These are phyloP conservation scores for Tychaedon coryphoeus DNA, from an alignment of 2,113 vertebrate genomes.

Conservation along the genomic window DNA sequence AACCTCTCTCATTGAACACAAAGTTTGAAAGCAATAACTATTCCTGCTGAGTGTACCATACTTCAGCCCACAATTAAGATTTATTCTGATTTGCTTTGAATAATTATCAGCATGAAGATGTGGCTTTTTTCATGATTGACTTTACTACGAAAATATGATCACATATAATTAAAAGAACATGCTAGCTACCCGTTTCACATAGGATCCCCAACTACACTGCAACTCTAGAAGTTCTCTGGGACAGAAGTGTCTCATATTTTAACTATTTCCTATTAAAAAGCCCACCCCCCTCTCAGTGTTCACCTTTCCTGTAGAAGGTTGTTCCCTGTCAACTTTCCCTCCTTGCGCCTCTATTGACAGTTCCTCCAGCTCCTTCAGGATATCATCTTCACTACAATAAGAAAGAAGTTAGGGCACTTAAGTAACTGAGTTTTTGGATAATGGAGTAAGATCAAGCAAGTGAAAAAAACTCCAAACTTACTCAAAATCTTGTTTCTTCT, in stretches of 20 bases:
- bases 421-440: neutral
- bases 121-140: neutral
- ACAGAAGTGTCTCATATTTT: neutral
- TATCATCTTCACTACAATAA: constrained; percentile 92
- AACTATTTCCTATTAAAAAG: neutral
- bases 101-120: neutral
- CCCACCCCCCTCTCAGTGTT: neutral
- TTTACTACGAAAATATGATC: neutral
- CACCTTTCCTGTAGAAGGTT: constrained; percentile 72
- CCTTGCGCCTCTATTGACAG: constrained; percentile 86
- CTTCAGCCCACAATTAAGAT: neutral
- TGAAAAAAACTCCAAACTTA: constrained; percentile 45
- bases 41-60: neutral
- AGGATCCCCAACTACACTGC: neutral
- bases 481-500: constrained; percentile 92
- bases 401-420: constrained; percentile 3
- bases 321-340: constrained; percentile 79
- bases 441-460: neutral
- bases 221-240: neutral
- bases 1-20: neutral
- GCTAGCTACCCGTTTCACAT: neutral
- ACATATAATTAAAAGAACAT: neutral
- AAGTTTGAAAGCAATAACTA: neutral
- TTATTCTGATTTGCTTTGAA: neutral
- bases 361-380: constrained; percentile 94